Evolutionary conservation across 2,888 invertebrate genomes (phyloP).

Genomic region (Chesias legatella): DNA sequence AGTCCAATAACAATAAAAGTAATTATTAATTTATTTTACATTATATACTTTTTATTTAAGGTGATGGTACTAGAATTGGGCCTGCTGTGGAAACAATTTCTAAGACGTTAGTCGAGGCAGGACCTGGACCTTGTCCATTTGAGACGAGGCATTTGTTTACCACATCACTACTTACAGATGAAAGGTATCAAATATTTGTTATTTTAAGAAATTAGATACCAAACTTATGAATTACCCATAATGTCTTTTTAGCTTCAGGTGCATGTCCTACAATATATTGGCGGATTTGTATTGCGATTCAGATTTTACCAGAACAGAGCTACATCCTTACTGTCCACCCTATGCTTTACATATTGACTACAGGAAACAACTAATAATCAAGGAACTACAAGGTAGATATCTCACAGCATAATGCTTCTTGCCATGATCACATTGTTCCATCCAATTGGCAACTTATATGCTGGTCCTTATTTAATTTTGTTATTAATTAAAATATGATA

Average conservation of each 20-base stretch:
- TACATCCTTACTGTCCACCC: constrained; percentile 92
- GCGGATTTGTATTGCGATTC: constrained; percentile 95
- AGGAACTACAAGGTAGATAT: constrained; percentile 88
- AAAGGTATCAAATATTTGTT: constrained; percentile 67
- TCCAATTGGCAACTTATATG: too few relatives aligned
- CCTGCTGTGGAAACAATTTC: constrained; percentile 82
- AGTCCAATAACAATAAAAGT: too few relatives aligned
- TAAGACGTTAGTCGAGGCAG: constrained; percentile 82
- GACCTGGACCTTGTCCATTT: constrained; percentile 90
- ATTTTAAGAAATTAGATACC: neutral
- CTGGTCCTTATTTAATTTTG: too few relatives aligned
- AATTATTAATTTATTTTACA: too few relatives aligned
- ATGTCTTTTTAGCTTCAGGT: constrained; percentile 82
- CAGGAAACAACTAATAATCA: constrained; percentile 90
- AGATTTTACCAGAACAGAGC: constrained; percentile 84
- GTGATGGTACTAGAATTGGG: constrained; percentile 77
- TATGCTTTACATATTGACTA: constrained; percentile 91
- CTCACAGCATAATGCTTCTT: too few relatives aligned
- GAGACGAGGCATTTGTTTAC: constrained; percentile 89
- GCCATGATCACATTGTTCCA: too few relatives aligned
- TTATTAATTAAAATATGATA: too few relatives aligned
- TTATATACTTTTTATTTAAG: constrained; percentile 51
- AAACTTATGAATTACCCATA: neutral
- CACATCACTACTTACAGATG: constrained; percentile 67
- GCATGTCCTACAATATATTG: constrained; percentile 93